Evolutionary conservation across 1,140 invertebrate species (phyloP).

Genomic region (Lordiphosa clarofinis): DNA sequence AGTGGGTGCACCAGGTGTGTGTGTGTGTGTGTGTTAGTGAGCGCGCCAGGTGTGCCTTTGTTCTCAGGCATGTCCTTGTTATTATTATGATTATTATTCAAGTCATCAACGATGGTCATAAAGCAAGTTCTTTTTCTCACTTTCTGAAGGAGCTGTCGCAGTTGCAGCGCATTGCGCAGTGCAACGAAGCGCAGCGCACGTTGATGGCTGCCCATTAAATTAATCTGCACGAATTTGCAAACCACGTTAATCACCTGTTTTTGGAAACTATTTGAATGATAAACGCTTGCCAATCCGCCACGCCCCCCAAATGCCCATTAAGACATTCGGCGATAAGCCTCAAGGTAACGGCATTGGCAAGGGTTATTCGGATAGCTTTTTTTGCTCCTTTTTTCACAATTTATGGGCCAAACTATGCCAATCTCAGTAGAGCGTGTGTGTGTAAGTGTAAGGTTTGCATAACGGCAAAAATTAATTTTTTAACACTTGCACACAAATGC

Average conservation of each 20-base stretch:
- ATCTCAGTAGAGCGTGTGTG: constrained; percentile 26
- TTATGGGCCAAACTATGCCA: constrained; percentile 64
- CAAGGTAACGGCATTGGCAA: constrained; percentile 67
- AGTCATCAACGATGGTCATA: constrained; percentile 70
- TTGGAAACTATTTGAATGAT: constrained; percentile 57
- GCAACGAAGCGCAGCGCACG: constrained; percentile 20
- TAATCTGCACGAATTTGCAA: constrained; percentile 53
- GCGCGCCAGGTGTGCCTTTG: constrained; percentile 67
- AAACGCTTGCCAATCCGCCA: constrained; percentile 46
- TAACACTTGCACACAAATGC: constrained; percentile 47
- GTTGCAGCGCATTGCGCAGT: constrained; percentile 35
- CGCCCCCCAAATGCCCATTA: constrained; percentile 22
- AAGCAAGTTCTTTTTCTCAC: constrained; percentile 49
- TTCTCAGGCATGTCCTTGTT: constrained; percentile 69
- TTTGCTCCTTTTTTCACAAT: constrained; percentile 16
- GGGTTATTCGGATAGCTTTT: neutral
- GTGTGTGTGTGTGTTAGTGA: no score
- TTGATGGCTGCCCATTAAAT: constrained; percentile 60
- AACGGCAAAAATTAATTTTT: constrained; percentile 70
- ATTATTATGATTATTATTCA: constrained; percentile 78
- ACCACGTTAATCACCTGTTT: constrained; percentile 33
- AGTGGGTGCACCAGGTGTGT: no score
- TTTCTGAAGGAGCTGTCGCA: constrained; percentile 53
- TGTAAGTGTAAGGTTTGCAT: constrained; percentile 45
- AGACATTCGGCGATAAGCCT: constrained; percentile 59